Base-by-base conservation (phyloP, 1,140 invertebrate genomes). In the Yoshiicerus persimilis region DNA sequence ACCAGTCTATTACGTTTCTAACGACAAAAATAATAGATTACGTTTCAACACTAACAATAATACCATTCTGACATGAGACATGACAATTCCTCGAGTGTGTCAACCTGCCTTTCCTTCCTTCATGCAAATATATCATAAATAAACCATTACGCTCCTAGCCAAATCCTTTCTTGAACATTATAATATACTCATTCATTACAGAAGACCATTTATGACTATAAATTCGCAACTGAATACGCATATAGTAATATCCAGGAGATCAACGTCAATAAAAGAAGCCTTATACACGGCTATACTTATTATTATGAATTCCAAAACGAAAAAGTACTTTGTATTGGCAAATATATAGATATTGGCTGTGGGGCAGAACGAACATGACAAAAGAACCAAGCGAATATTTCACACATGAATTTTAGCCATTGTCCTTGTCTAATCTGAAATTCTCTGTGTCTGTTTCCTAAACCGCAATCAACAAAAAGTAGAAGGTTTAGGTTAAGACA, bases 341-440 rank as follows among this genome's bases (percentile, higher is more conserved):
- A n/a, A n/a, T n/a, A 64, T 64, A 32, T 41, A 41, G 39, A 47
- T 47, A 56, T 56, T 56, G 13, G 47, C 20, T n/a, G 47, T 56
- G n/a, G 47, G 47, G 47, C 47, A 56, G 32, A 36, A 23, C 38
- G 27, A n/a, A 38, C 75, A 80, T 38, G 75, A 80, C 75, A 38
- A 80, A 34, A 36, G 30, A 80, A 13, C 2, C 34, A 20, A n/a
- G 3, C n/a, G 20, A 36, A 80, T 80, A 80, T 80, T 80, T 80
- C 34, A 80, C 75, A 80, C 75, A 80, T 80, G 75, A 23, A 80
- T 80, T 36, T 80, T n/a, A 1, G 6, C 34, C 75, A 36, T 36
- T 80, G 75, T 80, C 75, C 75, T 80, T 80, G 75, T 80, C 75
- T 80, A 80, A 80, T 80, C 75, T 80, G 20, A 80, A 80, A 80